Base-by-base conservation (phyloP, 2,888 invertebrate species). In the Andrena minutula region DNA sequence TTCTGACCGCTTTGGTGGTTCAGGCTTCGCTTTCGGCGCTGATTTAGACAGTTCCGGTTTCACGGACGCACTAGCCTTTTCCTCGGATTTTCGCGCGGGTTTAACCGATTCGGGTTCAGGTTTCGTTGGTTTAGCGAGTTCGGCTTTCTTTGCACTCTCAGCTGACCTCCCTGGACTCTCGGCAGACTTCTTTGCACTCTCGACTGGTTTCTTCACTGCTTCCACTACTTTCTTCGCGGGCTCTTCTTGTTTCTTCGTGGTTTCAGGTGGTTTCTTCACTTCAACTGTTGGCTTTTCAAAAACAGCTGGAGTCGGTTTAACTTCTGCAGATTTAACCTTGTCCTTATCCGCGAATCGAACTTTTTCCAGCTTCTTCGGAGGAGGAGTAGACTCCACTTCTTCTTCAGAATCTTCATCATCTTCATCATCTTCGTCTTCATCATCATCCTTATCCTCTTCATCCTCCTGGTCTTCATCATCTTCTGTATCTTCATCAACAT, bases 331-430 rank as follows among this genome's bases (percentile, higher is more conserved):
- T 79, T 75, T 89, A 2, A 75, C 28, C 69, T 89, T 92, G 7
- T 90, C 90, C 64, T 92, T 93, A 75, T 93, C 91, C 3, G 91
- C 92, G 56, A 83, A 79, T 82, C 90, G 89, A 1, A 93, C 91
- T 79, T 92, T 93, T 73, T 93, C 91, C 7, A 92, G 79, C 75
- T 91, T 92, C 64, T 85, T 82, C 2, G 84, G 73, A 3, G 86
- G 71, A 4, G 82, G 6, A 2, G 79, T 70, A n/a, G 66, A 49
- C 12, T 23, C 68, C 30, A 77, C 80, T 32, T 23, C 68, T 32
- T 79, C 70, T 32, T 81, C 72, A 20, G 77, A 68, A 28, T 77
- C 83, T 0, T 86, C 72, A 23, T 83, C 78, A n/a, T 84, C 74
- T 1, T 86, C 78, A n/a, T 77, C 72, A 7, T 86, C 74, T 41